A percentile compares a stretch with the other conserved stretches of the same genome.
Conservation (phyloP, 2,113 vertebrate genomes). For the Hucho hucho region DNA sequence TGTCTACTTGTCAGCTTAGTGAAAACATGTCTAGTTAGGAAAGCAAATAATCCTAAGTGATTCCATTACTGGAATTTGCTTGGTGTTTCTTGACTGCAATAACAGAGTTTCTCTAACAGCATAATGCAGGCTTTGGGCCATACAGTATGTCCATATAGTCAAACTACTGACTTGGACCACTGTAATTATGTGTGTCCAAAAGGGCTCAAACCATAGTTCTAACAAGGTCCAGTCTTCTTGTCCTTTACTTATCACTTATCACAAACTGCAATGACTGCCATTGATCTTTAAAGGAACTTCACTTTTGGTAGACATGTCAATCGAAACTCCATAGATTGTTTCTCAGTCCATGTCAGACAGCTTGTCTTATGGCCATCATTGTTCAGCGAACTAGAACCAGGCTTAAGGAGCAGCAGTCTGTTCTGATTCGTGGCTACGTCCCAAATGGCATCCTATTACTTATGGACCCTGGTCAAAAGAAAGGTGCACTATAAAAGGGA, state of each 20-base stretch:
- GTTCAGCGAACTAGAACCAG: neutral
- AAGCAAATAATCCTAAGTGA: slow-evolving; percentile 3
- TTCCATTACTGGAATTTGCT: neutral
- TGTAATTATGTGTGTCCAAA: too few relatives aligned
- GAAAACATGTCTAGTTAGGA: slow-evolving; percentile 12
- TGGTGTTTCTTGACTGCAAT: neutral
- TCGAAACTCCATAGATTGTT: too few relatives aligned
- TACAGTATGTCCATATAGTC: neutral
- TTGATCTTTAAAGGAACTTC: neutral
- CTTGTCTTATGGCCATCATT: neutral
- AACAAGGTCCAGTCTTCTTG: too few relatives aligned
- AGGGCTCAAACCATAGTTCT: too few relatives aligned
- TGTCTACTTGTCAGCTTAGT: slow-evolving; percentile 5
- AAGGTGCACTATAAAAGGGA: neutral
- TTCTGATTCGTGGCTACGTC: neutral
- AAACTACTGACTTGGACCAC: neutral
- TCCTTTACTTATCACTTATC: too few relatives aligned
- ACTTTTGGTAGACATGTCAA: neutral
- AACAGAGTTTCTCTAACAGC: neutral
- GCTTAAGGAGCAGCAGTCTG: neutral
- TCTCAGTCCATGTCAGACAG: neutral
- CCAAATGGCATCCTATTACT: too few relatives aligned
- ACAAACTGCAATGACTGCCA: neutral
- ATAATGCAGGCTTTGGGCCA: too few relatives aligned
- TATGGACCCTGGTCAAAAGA: too few relatives aligned